Conservation (phyloP, 2,797 vertebrate genomes). For the Alcedo atthis region DNA sequence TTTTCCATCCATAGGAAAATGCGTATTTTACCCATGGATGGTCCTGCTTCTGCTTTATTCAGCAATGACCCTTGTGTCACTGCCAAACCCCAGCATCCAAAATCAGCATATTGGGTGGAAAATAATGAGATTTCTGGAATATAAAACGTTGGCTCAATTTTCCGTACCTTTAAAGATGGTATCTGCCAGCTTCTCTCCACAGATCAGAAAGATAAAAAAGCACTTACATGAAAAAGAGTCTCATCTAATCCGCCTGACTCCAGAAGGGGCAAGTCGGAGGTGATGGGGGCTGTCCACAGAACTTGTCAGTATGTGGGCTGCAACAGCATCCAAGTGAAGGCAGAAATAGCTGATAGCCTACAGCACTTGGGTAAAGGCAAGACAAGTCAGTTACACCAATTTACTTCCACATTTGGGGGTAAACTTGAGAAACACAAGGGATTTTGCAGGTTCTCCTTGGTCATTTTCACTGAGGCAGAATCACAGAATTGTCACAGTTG, state of each 20-base stretch:
- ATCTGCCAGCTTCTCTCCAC: neutral
- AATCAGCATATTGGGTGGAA: constrained; percentile 25
- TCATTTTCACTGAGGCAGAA: neutral
- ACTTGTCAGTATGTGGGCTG: neutral
- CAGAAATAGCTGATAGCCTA: neutral
- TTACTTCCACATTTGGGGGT: neutral
- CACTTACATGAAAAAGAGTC: constrained; percentile 44
- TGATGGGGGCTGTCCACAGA: neutral
- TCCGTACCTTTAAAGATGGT: constrained; percentile 13
- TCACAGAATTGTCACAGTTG: no score
- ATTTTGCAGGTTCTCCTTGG: neutral
- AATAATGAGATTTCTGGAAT: constrained; percentile 58
- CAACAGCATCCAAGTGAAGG: neutral
- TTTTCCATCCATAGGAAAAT: neutral
- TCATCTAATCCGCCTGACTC: neutral
- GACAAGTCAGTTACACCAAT: neutral
- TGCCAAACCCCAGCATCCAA: constrained; percentile 21
- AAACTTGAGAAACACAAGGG: neutral
- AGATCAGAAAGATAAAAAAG: constrained; percentile 38
- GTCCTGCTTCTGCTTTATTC: constrained; percentile 41
- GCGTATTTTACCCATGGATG: neutral
- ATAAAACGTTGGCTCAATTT: constrained; percentile 17
- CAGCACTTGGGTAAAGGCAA: neutral
- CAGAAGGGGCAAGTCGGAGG: neutral
- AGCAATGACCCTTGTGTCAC: neutral